phyloP scores from a whole-genome alignment of 1,140 invertebrate species.

The Heliconius himera region DNA sequence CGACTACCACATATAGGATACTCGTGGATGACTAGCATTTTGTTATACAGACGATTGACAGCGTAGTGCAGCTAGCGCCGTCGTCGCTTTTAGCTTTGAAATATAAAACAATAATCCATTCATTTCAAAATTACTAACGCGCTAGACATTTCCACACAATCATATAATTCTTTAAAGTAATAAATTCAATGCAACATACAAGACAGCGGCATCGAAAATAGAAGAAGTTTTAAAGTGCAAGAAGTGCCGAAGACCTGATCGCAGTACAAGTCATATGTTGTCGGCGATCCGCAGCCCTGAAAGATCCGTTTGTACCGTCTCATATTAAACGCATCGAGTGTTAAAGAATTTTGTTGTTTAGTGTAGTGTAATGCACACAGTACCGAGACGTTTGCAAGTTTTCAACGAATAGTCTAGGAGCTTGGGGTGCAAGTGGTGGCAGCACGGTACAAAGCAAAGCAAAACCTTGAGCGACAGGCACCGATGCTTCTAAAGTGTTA shows the following conservation, averaged over 20 bases:
- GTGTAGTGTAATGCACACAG: conserved; percentile 77
- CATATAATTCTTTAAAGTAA: conserved; percentile 30
- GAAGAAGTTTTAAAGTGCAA: conserved; percentile 35
- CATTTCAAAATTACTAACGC: conserved; percentile 43
- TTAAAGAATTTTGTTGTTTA: conserved; percentile 76
- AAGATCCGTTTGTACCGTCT: conserved; percentile 70
- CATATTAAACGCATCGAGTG: conserved; percentile 75
- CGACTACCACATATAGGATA: conserved; percentile 58
- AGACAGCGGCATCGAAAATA: conserved; percentile 33
- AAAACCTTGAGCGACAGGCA: conserved; percentile 77
- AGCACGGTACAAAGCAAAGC: conserved; percentile 62
- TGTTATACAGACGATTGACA: conserved; percentile 45
- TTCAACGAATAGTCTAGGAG: conserved; percentile 68
- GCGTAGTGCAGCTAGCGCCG: conserved; percentile 67
- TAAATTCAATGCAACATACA: conserved; percentile 39
- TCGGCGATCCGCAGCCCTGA: conserved; percentile 44
- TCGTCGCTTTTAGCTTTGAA: conserved; percentile 70
- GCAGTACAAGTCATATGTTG: conserved; percentile 42
- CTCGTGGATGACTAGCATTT: conserved; percentile 59
- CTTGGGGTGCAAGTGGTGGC: conserved; percentile 61
- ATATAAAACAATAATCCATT: conserved; percentile 30
- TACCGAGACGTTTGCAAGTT: conserved; percentile 67
- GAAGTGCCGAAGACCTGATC: conserved; percentile 49
- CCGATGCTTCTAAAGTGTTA: conserved; percentile 58
- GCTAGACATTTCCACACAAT: conserved; percentile 43